Base-by-base conservation (phyloP, 2,888 invertebrate genomes). In the Ophion obscuratus region DNA sequence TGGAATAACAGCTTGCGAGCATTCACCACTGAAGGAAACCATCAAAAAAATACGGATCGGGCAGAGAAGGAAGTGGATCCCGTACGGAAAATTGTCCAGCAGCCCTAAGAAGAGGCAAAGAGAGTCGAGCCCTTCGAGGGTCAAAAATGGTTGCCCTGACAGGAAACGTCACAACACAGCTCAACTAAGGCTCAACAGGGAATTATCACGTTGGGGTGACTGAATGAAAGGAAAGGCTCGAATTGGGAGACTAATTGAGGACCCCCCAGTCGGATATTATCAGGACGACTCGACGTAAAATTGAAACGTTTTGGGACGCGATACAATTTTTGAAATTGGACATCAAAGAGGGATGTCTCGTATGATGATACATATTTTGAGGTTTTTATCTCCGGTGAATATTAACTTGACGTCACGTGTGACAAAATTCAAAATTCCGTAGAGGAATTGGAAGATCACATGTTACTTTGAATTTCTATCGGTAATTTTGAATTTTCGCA, bases 1-100 rank as follows among this genome's bases (percentile, higher is more conserved):
- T 40, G 62, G 68, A 53, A 73, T 68, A 62, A 77, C 80, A 77
- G 24, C 68, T 83, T 83, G 80, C 80, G 71, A 77, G 71, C 76
- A 17, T 17, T 17, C 53, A 71, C 44, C 44, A 70, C 40, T 44
- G n/a, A 70, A 67, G 17, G 53, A 1, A 17, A 27, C 20, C 4
- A 68, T 27, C 6, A 67, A 67, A 14, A n/a, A 70, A 70, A 20
- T 24, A 53, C 27, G 53, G 27, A 59, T 27, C 14, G 53, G 53
- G 53, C 17, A 17, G 14, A 17, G 17, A 17, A 53, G 9, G 40
- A 9, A 53, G 1, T 53, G 53, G 53, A 53, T 40, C 40, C 40
- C 40, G 40, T 53, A 17, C 14, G 53, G 17, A 53, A 53, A 14
- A 5, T 53, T 17, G 53, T 14, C 5, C 5, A 3, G 17, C 17